Evolutionary conservation across 2,797 vertebrate species (phyloP), one percentile per base, ranked within the genome.

Genomic region (Smutsia gigantea): DNA sequence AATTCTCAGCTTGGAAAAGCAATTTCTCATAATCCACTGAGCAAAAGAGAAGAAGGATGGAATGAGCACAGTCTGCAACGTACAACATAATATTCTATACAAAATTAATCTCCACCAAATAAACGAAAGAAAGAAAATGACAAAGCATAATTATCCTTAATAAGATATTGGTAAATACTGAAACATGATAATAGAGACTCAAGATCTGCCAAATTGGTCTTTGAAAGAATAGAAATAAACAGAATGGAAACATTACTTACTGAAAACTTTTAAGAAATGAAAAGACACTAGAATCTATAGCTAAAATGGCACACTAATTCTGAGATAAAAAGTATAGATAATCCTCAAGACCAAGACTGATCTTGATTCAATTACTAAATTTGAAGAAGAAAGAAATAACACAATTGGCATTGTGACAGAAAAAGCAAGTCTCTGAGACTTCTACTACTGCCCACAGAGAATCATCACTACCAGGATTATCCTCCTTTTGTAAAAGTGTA

Each of bases 1-100:
- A 98, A 98, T 98, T 98, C 96, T 97, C 97, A 96, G 98, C 97
- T 98, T 97, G 97, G 98, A 98, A 98, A 93, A 82, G 37, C 81
- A 63, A 98, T 98, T 98, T 98, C 98, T 98, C 96, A 98, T 97
- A 98, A 96, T 95, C 97, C 97, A 93, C 88, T 8, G 93, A 97
- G 13, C 51, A n/a, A 97, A 42, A 78, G 49, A 93, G 97, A 42
- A 78, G 49, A 93, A 51, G 74, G 23, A 68, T n/a, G 68, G 29
- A 53, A 42, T 6, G 61, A 31, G 75, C 93, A 72, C 93, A 97
- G 90, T 97, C 96, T 94, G 97, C 97, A 97, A 96, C 93, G 87
- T 78, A 98, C 97, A 98, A 97, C 96, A 66, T 98, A 53, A 53
- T 2, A 0, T 97, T 96, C 97, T 93, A 95, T 95, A 97, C 46